phyloP scores from a whole-genome alignment of 2,888 invertebrate species.

The Tetragnatha montana region DNA sequence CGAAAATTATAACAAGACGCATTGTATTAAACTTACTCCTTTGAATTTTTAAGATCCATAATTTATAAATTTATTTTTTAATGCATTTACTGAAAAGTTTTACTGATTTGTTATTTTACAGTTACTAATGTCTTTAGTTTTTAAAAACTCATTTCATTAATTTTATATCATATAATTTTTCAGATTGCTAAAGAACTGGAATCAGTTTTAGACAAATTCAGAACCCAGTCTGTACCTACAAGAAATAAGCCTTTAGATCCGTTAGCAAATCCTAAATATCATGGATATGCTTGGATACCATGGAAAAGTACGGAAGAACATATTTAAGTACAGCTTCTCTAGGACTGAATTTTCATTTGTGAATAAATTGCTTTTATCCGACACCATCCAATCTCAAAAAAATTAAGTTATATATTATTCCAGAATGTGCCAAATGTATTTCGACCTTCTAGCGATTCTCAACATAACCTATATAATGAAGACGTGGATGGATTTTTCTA shows the following conservation, averaged over 20 bases:
- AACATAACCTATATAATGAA: too few relatives aligned
- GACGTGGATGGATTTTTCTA: too few relatives aligned
- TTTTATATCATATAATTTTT: not conserved
- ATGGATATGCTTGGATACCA: slow-evolving; percentile 67
- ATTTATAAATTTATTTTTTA: too few relatives aligned
- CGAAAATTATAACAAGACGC: too few relatives aligned
- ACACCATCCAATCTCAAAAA: too few relatives aligned
- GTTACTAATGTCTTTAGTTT: not conserved
- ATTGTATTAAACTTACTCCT: too few relatives aligned
- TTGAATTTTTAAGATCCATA: too few relatives aligned
- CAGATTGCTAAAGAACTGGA: slow-evolving; percentile 61
- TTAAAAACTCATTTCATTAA: slow-evolving; percentile 11
- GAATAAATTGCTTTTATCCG: too few relatives aligned
- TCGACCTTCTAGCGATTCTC: too few relatives aligned
- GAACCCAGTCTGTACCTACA: slow-evolving; percentile 51
- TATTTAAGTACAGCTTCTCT: not conserved
- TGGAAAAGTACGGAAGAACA: slow-evolving; percentile 34
- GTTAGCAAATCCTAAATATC: slow-evolving; percentile 67
- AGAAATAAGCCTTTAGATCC: slow-evolving; percentile 67
- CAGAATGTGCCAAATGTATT: too few relatives aligned
- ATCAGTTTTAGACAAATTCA: slow-evolving; percentile 45
- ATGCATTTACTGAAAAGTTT: not conserved
- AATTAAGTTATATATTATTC: too few relatives aligned
- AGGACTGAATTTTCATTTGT: not conserved
- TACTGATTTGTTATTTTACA: not conserved